Evolutionary conservation across 2,797 vertebrate genomes (phyloP), one percentile per base, ranked within the genome.

Genomic region (Cossypha polioptera): DNA sequence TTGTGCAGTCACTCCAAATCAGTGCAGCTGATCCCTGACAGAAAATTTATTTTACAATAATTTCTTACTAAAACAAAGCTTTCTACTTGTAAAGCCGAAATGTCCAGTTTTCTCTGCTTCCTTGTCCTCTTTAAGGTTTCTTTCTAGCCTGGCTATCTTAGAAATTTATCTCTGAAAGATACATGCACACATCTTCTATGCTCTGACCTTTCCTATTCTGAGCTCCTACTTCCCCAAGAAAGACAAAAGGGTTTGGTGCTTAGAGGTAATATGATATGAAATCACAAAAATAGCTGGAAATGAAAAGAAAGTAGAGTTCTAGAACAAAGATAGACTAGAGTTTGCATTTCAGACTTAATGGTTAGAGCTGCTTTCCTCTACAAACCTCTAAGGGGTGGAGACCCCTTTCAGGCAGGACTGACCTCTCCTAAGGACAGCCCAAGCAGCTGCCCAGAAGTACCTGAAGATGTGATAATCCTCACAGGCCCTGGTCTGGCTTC

Each of bases 151-250:
- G 47, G 24, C 5, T 65, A 21, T 13, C 47, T 54, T 90, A 68
- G 43, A 42, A 45, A 65, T 25, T 24, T 29, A 5, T 25, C n/a
- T 25, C 54, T 48, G 50, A 42, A 86, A 48, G 28, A 42, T 13
- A 28, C 0, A 0, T 38, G 31, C 38, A 67, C 18, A 42, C 0
- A 1, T 62, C 38, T 53, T 61, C 59, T 68, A 8, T 58, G 40
- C 26, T 67, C 33, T 69, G 21, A 63, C 63, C 36, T 78, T 81
- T 65, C 11, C 20, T 29, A 42, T 65, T 79, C 7, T 61, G 40
- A 72, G 36, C 12, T 38, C 24, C 16, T 17, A 22, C 3, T 13
- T 38, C 10, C n/a, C 14, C 14, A 42, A 20, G 31, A 65, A 78
- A 71, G 16, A 38, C 22, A 50, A 71, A 51, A 51, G 16, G 7